Evolutionary conservation across 2,888 invertebrate species (phyloP).

Genomic region (Pachymerium ferrugineum): DNA sequence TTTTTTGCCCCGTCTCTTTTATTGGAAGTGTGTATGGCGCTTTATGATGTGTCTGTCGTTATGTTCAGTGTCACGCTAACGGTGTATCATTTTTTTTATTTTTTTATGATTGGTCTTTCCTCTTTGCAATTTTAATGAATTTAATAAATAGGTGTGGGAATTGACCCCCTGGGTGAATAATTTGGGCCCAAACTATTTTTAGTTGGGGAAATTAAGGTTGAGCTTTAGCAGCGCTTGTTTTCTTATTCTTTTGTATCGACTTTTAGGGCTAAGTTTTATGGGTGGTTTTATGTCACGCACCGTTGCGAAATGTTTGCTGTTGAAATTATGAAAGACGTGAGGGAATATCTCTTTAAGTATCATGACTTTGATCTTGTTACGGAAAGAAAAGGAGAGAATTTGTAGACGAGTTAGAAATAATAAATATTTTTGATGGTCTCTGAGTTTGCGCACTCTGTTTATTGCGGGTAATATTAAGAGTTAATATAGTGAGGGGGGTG

Average conservation of each 20-base stretch:
- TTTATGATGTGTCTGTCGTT: slow-evolving; percentile 8
- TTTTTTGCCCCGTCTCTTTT: background rate
- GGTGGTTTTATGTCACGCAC: slow-evolving; percentile 8
- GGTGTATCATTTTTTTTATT: background rate
- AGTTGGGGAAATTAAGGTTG: background rate
- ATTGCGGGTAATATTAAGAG: background rate
- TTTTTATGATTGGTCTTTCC: too few relatives aligned
- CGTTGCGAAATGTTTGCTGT: background rate
- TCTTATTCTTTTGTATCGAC: background rate
- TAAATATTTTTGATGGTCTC: background rate
- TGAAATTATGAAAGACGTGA: background rate
- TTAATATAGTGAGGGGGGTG: background rate
- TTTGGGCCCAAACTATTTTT: background rate
- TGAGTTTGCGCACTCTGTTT: background rate
- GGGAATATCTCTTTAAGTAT: background rate
- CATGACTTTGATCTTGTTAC: background rate
- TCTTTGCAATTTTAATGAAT: slow-evolving; percentile 11
- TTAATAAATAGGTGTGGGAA: slow-evolving; percentile 13
- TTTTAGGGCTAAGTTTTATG: background rate
- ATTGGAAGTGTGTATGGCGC: background rate
- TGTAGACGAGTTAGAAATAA: background rate
- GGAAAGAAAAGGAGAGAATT: background rate
- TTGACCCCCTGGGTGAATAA: background rate
- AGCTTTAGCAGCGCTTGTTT: too few relatives aligned
- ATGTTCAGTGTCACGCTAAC: slow-evolving; percentile 2